These are phyloP conservation scores for Hyla sarda DNA, from an alignment of 2,113 vertebrate species.

Conservation along the genomic window DNA sequence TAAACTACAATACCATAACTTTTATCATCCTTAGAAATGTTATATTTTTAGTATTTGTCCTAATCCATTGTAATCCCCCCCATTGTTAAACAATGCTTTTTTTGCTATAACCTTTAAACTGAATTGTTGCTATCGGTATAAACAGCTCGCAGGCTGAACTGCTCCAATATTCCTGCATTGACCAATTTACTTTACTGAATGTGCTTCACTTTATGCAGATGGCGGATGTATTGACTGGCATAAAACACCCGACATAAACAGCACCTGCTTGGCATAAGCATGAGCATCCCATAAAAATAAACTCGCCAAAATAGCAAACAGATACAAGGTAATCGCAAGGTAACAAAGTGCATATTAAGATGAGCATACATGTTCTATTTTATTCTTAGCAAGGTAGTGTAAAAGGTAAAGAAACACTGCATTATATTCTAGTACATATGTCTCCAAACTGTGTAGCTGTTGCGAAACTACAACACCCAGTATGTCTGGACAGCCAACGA, in stretches of 20 bases:
- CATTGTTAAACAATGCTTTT: background rate
- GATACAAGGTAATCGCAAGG: background rate
- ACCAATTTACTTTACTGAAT: slow-evolving; percentile 18
- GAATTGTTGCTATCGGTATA: background rate
- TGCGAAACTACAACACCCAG: too few species aligned
- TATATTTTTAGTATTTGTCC: background rate
- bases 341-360: background rate
- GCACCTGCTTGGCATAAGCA: slow-evolving; percentile 19
- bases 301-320: background rate
- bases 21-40: too few species aligned
- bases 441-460: too few species aligned
- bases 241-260: slow-evolving; percentile 17
- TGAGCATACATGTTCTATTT: background rate
- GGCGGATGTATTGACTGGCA: background rate
- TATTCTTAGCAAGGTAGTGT: too few species aligned
- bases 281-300: background rate
- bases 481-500: too few species aligned
- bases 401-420: too few species aligned
- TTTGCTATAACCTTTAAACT: background rate
- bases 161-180: background rate
- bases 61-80: background rate
- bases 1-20: too few species aligned
- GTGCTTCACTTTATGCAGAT: background rate
- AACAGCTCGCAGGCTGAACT: background rate
- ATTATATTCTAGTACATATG: too few species aligned